Conservation (phyloP, 2,797 vertebrate species). For the Lemur catta region DNA sequence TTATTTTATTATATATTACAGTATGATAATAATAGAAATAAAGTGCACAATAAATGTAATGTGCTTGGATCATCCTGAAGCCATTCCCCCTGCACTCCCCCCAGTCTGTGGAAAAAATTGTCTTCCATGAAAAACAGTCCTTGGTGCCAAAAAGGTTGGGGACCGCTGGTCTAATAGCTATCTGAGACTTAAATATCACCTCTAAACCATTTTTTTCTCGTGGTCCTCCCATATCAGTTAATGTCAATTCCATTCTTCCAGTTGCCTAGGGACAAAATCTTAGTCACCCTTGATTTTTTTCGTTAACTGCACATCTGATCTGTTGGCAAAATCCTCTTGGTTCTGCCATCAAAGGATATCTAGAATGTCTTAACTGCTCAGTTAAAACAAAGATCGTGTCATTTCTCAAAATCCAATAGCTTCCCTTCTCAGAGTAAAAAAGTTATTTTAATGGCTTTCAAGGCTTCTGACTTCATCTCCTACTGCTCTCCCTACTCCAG, state of each 20-base stretch:
- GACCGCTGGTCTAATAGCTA: background rate
- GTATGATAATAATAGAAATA: too few species aligned
- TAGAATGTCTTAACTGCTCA: background rate
- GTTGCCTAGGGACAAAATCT: background rate
- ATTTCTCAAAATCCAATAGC: background rate
- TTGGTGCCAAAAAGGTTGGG: too few species aligned
- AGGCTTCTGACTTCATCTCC: background rate
- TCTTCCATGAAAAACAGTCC: too few species aligned
- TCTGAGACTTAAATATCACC: background rate
- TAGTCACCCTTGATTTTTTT: background rate
- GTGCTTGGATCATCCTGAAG: too few species aligned
- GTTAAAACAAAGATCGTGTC: background rate
- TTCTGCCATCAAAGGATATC: background rate
- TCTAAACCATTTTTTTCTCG: background rate
- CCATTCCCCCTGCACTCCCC: too few species aligned
- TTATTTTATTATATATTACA: too few species aligned
- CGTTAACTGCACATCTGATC: background rate
- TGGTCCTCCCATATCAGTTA: background rate
- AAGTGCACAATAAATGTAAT: too few species aligned
- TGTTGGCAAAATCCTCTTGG: background rate
- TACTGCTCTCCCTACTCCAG: background rate
- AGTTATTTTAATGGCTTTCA: background rate
- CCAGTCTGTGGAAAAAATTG: too few species aligned
- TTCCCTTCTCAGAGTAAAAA: background rate
- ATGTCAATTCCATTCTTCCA: background rate